Evolutionary conservation across 2,888 invertebrate genomes (phyloP).

Genomic region (Dasysyrphus tricinctus): DNA sequence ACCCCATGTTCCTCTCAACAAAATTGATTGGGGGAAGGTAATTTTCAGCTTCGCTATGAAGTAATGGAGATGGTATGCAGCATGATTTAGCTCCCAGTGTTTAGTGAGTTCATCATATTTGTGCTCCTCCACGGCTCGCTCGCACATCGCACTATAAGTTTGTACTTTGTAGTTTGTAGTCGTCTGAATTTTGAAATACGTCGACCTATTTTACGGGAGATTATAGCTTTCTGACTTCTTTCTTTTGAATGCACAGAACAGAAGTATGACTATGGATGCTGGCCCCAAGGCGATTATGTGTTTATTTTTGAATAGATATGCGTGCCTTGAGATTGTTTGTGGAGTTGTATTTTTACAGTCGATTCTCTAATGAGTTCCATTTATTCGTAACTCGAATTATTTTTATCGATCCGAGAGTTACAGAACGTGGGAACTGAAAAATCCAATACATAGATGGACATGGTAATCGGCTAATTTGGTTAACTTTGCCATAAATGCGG

Average conservation of each 20-base stretch:
- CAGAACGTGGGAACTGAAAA: no score
- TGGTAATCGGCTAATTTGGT: no score
- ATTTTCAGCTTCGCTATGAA: slow-evolving; percentile 59
- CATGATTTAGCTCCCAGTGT: slow-evolving; percentile 23
- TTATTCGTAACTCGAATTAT: no score
- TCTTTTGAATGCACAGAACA: slow-evolving; percentile 22
- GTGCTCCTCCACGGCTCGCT: slow-evolving; percentile 2
- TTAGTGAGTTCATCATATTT: slow-evolving; percentile 20
- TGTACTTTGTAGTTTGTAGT: slow-evolving; percentile 1
- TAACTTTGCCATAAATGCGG: no score
- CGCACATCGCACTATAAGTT: slow-evolving; percentile 4
- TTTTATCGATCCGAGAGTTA: no score
- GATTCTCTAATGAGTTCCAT: not conserved
- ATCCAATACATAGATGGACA: no score
- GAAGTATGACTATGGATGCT: slow-evolving; percentile 11
- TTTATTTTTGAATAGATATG: slow-evolving; percentile 67
- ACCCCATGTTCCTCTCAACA: slow-evolving; percentile 7
- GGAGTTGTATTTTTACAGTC: slow-evolving; percentile 22
- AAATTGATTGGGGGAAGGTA: slow-evolving; percentile 36
- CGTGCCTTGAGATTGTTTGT: slow-evolving; percentile 23
- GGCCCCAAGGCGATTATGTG: slow-evolving; percentile 52
- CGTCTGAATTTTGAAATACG: slow-evolving; percentile 52
- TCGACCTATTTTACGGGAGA: slow-evolving; percentile 70
- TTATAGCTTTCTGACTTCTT: slow-evolving; percentile 53
- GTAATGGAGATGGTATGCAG: slow-evolving; percentile 72